Base-by-base conservation (phyloP, 2,113 vertebrate genomes). In the Nerophis lumbriciformis region DNA sequence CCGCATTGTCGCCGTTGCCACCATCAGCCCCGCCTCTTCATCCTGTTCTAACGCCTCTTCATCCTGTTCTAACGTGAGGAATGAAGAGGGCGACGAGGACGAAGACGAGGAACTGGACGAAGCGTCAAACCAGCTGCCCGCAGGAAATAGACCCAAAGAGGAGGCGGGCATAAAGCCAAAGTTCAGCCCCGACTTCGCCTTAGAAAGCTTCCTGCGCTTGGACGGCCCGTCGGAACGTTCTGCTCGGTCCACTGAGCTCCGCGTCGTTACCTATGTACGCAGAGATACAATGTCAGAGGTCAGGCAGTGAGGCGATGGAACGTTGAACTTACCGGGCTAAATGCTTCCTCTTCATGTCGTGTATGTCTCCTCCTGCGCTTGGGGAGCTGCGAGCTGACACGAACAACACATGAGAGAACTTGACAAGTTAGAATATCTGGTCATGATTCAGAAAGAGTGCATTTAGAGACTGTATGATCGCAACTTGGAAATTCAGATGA, bases 201-300 rank as follows among this genome's bases (percentile, higher is more conserved):
- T 39, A 0, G 19, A 35, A 16, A 85, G 16, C 8, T 61, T 74
- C 36, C 73, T 54, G 16, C 83, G 83, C 16, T 90, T 90, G 21
- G 63, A 45, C n/a, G 12, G 10, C 3, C 7, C 1, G 8, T 1
- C 0, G 8, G 50, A 5, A 1, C 2, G 15, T 1, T 65, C 48
- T 2, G 36, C n/a, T 15, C 14, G 19, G 6, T 45, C 42, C 0
- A 51, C 9, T 2, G 66, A 60, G 1, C 19, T 39, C 0, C 12
- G 7, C 0, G 35, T 8, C 0, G 6, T 48, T 47, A 50, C 68
- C 85, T 85, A 72, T 55, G 15, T 57, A 65, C 19, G n/a, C 8
- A 52, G 6, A 19, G 9, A 57, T 7, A 2, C 9, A 36, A 7
- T 10, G 1, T 7, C 5, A 12, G 28, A 5, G 10, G 1, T 11